Evolutionary conservation across 2,888 invertebrate genomes (phyloP).

Genomic region (Clanis bilineata): DNA sequence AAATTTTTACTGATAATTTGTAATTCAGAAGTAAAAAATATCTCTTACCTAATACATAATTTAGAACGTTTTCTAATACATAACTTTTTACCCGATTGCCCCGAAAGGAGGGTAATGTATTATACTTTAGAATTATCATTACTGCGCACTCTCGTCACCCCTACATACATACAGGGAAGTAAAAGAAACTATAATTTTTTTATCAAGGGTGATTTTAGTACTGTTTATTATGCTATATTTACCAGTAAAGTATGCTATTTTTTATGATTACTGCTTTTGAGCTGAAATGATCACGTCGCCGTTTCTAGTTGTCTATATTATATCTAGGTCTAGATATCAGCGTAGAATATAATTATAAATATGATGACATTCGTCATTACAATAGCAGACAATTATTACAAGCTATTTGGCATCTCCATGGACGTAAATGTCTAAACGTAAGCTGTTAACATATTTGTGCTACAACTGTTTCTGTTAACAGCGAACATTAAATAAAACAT

Average conservation of each 20-base stretch:
- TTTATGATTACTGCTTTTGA: constrained; percentile 52
- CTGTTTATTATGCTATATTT: constrained; percentile 47
- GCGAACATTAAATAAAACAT: neutral
- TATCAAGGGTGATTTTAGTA: constrained; percentile 20
- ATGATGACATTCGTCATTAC: constrained; percentile 43
- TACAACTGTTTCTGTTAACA: constrained; percentile 25
- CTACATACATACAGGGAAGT: constrained; percentile 46
- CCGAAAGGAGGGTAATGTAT: no score
- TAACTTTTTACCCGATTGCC: no score
- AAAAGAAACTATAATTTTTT: neutral
- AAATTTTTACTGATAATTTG: constrained; percentile 49
- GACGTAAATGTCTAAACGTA: constrained; percentile 69
- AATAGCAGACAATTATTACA: constrained; percentile 59
- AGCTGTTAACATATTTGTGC: constrained; percentile 61
- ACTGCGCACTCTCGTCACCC: constrained; percentile 45
- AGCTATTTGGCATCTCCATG: constrained; percentile 80
- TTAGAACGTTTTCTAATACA: constrained; percentile 62
- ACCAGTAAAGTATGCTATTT: constrained; percentile 55
- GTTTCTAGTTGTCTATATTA: constrained; percentile 21
- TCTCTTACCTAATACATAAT: constrained; percentile 59
- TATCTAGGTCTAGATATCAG: constrained; percentile 39
- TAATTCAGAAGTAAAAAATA: constrained; percentile 65
- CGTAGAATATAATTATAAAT: constrained; percentile 38
- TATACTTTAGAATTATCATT: constrained; percentile 53
- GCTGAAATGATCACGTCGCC: constrained; percentile 46